Conservation (phyloP, 2,888 invertebrate genomes). For the Lacanobia oleracea region DNA sequence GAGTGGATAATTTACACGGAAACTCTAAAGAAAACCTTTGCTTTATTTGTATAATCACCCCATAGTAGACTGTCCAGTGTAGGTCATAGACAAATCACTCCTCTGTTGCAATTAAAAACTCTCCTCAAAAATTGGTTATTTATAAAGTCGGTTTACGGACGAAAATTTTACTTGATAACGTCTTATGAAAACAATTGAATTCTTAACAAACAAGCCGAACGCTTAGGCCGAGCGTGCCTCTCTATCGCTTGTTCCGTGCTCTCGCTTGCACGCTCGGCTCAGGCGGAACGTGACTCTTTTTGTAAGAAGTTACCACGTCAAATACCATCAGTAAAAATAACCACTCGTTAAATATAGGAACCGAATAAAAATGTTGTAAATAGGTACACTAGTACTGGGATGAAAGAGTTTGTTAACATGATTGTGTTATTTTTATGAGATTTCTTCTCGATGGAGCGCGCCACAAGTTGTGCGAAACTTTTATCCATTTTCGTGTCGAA, state of each 20-base stretch:
- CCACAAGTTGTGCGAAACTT: constrained; percentile 45
- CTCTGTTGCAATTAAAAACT: neutral
- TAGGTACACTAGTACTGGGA: constrained; percentile 24
- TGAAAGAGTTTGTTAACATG: constrained; percentile 46
- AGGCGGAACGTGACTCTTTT: too few relatives aligned
- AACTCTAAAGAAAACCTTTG: neutral
- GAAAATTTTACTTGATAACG: too few relatives aligned
- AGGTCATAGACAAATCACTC: too few relatives aligned
- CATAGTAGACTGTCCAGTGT: too few relatives aligned
- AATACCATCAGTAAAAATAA: neutral
- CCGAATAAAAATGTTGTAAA: constrained; percentile 30
- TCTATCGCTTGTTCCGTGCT: too few relatives aligned
- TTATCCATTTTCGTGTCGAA: constrained; percentile 39
- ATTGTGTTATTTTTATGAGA: constrained; percentile 53
- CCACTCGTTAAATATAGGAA: neutral
- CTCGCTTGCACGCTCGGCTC: too few relatives aligned
- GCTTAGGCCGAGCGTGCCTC: too few relatives aligned
- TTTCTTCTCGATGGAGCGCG: constrained; percentile 43
- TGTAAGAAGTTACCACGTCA: too few relatives aligned
- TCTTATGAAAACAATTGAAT: too few relatives aligned
- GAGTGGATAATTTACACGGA: neutral
- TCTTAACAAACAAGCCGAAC: too few relatives aligned
- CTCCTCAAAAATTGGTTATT: neutral
- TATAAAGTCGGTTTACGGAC: too few relatives aligned
- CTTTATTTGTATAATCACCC: neutral